Percentiles rank a stretch among this genome's conserved stretches.
Conservation (phyloP, 2,888 invertebrate species). For the Helicoverpa assulta region DNA sequence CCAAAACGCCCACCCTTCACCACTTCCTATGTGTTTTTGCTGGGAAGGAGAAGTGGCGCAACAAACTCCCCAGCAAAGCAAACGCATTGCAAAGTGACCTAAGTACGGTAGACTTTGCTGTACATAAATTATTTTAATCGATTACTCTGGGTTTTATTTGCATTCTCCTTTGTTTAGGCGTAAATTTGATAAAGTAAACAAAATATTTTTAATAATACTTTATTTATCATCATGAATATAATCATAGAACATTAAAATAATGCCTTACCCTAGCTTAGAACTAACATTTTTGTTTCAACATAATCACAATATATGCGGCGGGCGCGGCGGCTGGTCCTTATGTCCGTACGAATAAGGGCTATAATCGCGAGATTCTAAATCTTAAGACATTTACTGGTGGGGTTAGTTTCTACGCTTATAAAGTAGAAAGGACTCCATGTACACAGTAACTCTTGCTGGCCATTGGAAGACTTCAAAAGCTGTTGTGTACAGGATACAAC, state of each 20-base stretch:
- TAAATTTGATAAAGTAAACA: not conserved
- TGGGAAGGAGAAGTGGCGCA: too few relatives aligned
- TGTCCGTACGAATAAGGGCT: slow-evolving; percentile 24
- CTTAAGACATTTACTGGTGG: slow-evolving; percentile 58
- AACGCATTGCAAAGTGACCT: too few relatives aligned
- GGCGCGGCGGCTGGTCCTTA: slow-evolving; percentile 72
- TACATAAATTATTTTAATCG: too few relatives aligned
- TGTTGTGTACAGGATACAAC: slow-evolving; percentile 35
- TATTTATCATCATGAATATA: slow-evolving; percentile 75
- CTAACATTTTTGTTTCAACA: slow-evolving; percentile 78
- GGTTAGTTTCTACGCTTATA: slow-evolving; percentile 52
- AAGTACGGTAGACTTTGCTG: too few relatives aligned
- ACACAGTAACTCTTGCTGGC: slow-evolving; percentile 20
- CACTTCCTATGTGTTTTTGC: too few relatives aligned
- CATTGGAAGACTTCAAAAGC: not conserved
- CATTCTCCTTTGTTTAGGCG: too few relatives aligned
- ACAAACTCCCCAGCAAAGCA: too few relatives aligned
- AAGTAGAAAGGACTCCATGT: slow-evolving; percentile 25
- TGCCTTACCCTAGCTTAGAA: slow-evolving; percentile 77
- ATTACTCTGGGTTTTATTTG: too few relatives aligned
- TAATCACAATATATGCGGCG: slow-evolving; percentile 81
- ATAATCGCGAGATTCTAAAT: slow-evolving; percentile 60
- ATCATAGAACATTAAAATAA: slow-evolving; percentile 84
- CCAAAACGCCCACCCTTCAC: too few relatives aligned
- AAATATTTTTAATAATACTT: slow-evolving; percentile 68